phyloP scores from a whole-genome alignment of 2,797 vertebrate species.

The Novumbra hubbsi region DNA sequence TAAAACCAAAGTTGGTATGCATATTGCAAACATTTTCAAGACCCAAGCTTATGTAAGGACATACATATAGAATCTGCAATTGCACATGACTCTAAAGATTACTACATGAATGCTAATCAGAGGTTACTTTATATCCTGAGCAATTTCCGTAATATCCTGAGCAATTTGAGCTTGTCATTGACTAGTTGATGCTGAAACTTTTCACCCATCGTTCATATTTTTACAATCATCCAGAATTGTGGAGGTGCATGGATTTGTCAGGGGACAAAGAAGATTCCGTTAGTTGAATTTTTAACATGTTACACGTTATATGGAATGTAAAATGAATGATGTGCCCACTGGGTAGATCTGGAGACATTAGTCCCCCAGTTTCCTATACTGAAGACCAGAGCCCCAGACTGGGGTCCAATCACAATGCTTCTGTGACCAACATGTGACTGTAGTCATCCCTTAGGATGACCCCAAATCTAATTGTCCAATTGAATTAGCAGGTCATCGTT shows the following conservation, averaged over 20 bases:
- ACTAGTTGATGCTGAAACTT: too few relatives aligned
- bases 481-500: conserved; percentile 63
- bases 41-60: too few relatives aligned
- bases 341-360: neutral
- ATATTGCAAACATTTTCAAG: too few relatives aligned
- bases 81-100: too few relatives aligned
- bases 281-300: neutral
- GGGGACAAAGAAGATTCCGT: neutral
- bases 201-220: too few relatives aligned
- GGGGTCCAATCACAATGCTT: conserved; percentile 13
- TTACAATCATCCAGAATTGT: too few relatives aligned
- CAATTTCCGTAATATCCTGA: too few relatives aligned
- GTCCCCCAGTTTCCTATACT: neutral
- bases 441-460: conserved; percentile 48
- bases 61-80: too few relatives aligned
- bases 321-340: neutral
- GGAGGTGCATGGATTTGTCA: neutral
- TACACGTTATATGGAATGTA: neutral
- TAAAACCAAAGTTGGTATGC: too few relatives aligned
- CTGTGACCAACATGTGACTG: conserved; percentile 53
- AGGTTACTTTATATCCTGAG: too few relatives aligned
- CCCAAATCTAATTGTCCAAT: conserved; percentile 69
- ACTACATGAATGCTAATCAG: too few relatives aligned
- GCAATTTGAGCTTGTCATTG: too few relatives aligned
- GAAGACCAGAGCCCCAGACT: conserved; percentile 1